phyloP scores from a whole-genome alignment of 2,113 vertebrate genomes.

The Calypte anna region DNA sequence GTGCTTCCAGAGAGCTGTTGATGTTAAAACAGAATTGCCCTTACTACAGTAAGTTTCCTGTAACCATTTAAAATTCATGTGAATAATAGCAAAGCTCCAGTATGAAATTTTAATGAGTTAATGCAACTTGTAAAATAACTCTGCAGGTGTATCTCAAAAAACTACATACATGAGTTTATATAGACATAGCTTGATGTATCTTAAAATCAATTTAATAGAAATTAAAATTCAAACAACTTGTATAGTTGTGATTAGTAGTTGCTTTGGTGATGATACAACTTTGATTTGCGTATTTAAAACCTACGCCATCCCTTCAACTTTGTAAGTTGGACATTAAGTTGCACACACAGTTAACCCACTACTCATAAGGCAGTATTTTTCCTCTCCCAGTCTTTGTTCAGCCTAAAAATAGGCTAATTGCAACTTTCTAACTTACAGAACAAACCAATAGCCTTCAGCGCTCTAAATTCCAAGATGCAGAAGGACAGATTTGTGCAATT shows the following conservation, averaged over 20 bases:
- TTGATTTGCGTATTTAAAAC: not conserved
- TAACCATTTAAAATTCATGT: not conserved
- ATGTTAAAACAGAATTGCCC: not conserved
- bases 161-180: not conserved
- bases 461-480: not conserved
- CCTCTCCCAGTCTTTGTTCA: not conserved
- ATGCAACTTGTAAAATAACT: not conserved
- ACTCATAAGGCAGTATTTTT: constrained; percentile 4
- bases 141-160: not conserved
- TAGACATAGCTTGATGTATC: not conserved
- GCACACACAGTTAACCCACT: not conserved
- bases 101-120: constrained; percentile 4
- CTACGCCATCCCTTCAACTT: not conserved
- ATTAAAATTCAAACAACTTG: not conserved
- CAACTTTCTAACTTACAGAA: not conserved
- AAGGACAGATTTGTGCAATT: not conserved
- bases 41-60: not conserved
- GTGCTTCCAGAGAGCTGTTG: not conserved
- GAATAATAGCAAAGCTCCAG: not conserved
- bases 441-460: not conserved
- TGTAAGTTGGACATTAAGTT: not conserved
- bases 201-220: not conserved
- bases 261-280: not conserved
- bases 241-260: not conserved
- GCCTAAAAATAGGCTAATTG: constrained; percentile 5